Base-by-base conservation (phyloP, 35 echinoderm and acorn worm genomes). In the Hemicentrotus pulcherrimus region DNA sequence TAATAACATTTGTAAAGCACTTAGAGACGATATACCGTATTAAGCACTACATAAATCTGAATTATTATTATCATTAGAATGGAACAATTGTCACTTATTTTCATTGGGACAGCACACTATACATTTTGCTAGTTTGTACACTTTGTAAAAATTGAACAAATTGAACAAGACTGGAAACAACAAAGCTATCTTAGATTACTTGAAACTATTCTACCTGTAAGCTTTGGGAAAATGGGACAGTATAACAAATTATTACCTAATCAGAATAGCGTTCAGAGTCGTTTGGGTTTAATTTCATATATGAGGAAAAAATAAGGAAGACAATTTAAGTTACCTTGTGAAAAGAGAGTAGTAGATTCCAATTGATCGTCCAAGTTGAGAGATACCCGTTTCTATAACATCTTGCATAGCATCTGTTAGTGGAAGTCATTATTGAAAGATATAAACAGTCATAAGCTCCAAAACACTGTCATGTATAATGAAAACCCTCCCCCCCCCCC, bases 331-430 rank as follows among this genome's bases (percentile, higher is more conserved):
- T 41, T 86, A 95, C 94, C 94, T 95, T n/a, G 78, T 86, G n/a
- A 95, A 95, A 30, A 86, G 61, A 48, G 94, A 86, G 78, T 86
- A 95, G 78, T 95, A 95, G 19, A 95, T 86, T 86, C 94, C 94
- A 90, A 95, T 91, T 91, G 71, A 86, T 70, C 35, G 50, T 0
- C 88, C 95, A 95, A 91, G 88, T 33, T 45, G 32, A 32, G 88
- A 90, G 15, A 45, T 90, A 16, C 88, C 88, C 19, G 9, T 45
- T 33, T 90, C 46, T 33, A 46, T 30, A 90, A 90, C 19, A 33
- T 90, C 88, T 90, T 90, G 32, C 32, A 90, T 15, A 45, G 88
- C 15, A 90, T 32, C 88, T 90, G 88, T 16, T 47, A 12, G 46
- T 45, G 4, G 16, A 8, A 32, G 46, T 78, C 19, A 78, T 59